Evolutionary conservation across 2,113 vertebrate genomes (phyloP), one percentile per base, ranked within the genome.

Genomic region (Orcinus orca): DNA sequence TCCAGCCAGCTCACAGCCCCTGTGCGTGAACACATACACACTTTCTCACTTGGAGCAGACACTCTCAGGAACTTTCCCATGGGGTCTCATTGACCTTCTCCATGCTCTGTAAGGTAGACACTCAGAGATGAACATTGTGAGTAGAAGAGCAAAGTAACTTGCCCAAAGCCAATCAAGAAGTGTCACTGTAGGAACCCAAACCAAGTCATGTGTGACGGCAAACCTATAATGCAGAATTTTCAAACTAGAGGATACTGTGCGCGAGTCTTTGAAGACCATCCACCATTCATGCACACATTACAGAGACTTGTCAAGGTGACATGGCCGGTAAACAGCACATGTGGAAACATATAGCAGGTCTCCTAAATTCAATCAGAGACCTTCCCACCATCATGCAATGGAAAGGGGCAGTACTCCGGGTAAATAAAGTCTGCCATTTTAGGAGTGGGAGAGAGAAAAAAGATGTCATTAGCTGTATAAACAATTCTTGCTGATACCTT

Each of bases 1-100:
- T 8, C 33, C 3, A 14, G 50, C 31, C 1, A 23, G 17, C 18
- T 11, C 11, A 17, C 4, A 0, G 0, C 5, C 38, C 25, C 44
- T 6, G 15, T 13, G 31, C 41, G 47, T 3, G 18, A 58, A 18
- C 3, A 33, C 14, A 63, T 6, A n/a, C 3, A 10, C 1, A 5
- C 7, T 23, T 41, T 26, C 82, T 65, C 60, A 29, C 2, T 17
- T 11, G 68, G 50, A 53, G 21, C 2, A 15, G n/a, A 33, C 3
- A 36, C 17, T 14, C 47, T 26, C 6, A 21, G 55, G 31, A 58
- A n/a, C 14, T 36, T 13, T n/a, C 13, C 36, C 8, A 5, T 0
- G 14, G 12, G 38, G 50, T 74, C 76, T 53, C 23, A 6, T 3
- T 20, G 11, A 36, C 18, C 31, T 62, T 33, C 36, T 50, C n/a